Percentiles rank a stretch among this genome's conserved stretches.
Conservation (phyloP, 2,888 invertebrate genomes). For the Allophyes oxyacanthae region DNA sequence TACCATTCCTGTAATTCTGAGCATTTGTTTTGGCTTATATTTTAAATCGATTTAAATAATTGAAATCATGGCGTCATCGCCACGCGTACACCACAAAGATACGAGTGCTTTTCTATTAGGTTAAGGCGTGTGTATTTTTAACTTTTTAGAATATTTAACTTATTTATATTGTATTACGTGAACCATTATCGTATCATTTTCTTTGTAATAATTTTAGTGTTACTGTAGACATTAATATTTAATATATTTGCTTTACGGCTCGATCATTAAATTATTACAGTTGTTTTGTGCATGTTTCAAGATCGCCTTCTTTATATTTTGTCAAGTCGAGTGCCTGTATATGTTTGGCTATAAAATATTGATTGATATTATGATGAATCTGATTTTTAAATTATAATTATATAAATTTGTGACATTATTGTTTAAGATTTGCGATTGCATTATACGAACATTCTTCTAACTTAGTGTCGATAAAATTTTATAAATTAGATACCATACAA, state of each 20-base stretch:
- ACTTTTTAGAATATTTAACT: conserved; percentile 89
- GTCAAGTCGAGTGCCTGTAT: conserved; percentile 83
- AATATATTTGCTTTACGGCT: conserved; percentile 87
- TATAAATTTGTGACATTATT: conserved; percentile 75
- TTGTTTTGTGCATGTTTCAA: conserved; percentile 81
- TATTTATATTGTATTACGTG: conserved; percentile 89
- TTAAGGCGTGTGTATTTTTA: conserved; percentile 89
- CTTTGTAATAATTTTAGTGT: conserved; percentile 88
- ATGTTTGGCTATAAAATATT: conserved; percentile 68
- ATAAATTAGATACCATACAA: conserved; percentile 78
- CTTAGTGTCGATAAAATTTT: conserved; percentile 79
- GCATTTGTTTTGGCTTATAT: conserved; percentile 78
- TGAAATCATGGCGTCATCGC: conserved; percentile 62
- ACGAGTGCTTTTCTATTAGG: conserved; percentile 88
- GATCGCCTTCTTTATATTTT: conserved; percentile 82
- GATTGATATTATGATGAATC: conserved; percentile 73
- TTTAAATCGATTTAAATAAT: conserved; percentile 63
- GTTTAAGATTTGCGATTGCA: conserved; percentile 63
- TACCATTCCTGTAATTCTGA: conserved; percentile 82
- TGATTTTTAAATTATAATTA: conserved; percentile 63
- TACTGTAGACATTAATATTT: conserved; percentile 87
- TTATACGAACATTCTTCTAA: conserved; percentile 71
- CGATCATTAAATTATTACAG: conserved; percentile 84
- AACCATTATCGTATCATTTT: conserved; percentile 86
- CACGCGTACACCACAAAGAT: conserved; percentile 73